A percentile compares a stretch with the other conserved stretches of the same genome.
Evolutionary conservation across 2,888 invertebrate genomes (phyloP).

Genomic region (Andricus curvator): DNA sequence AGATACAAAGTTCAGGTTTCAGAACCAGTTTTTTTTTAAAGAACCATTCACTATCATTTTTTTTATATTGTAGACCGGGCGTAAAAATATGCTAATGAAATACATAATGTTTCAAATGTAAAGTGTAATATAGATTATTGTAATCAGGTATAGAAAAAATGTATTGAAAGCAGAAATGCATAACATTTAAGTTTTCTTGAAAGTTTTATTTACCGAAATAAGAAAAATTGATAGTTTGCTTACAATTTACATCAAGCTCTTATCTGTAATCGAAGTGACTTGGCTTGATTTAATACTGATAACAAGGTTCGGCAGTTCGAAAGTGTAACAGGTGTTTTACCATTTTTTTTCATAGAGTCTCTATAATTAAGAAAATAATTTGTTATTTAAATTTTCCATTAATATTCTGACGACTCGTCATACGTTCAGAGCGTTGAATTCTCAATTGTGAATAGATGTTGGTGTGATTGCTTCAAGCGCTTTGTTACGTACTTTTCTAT

Average conservation of each 20-base stretch:
- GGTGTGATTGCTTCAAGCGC: background rate
- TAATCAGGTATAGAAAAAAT: background rate
- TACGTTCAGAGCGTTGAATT: background rate
- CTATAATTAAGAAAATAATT: background rate
- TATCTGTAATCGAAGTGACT: background rate
- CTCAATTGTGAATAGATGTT: background rate
- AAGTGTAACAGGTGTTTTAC: background rate
- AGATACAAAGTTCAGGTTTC: constrained; percentile 22
- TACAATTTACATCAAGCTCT: background rate
- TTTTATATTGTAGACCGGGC: background rate
- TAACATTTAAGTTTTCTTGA: too few relatives aligned
- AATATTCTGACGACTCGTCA: background rate
- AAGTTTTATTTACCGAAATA: background rate
- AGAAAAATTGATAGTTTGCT: background rate
- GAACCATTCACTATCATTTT: background rate
- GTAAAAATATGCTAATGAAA: background rate
- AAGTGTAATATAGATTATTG: background rate
- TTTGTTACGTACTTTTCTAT: background rate
- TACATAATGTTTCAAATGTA: background rate
- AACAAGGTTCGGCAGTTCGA: background rate
- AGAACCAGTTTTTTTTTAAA: constrained; percentile 20
- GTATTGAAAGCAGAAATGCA: background rate
- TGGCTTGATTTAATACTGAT: background rate
- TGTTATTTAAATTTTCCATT: constrained; percentile 1
- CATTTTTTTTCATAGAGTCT: background rate